phyloP scores from a whole-genome alignment of 2,113 vertebrate genomes.

The Mus musculus region DNA sequence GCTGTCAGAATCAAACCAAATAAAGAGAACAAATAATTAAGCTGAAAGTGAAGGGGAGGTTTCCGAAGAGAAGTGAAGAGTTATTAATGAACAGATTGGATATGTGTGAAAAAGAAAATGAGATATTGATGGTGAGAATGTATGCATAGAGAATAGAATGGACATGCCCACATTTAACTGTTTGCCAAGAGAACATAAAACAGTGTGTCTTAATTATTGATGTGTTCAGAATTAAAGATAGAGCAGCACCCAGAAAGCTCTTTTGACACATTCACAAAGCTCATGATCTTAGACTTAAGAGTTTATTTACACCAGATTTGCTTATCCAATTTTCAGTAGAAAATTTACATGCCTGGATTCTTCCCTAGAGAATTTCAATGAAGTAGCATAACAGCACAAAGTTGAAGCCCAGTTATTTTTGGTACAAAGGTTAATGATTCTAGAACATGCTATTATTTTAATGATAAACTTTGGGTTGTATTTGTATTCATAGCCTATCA shows the following conservation, averaged over 20 bases:
- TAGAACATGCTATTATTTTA: neutral
- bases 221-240: neutral
- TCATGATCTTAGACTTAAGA: neutral
- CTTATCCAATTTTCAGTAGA: neutral
- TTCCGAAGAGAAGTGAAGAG: neutral
- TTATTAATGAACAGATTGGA: neutral
- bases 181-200: neutral
- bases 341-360: neutral
- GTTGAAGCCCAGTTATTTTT: neutral
- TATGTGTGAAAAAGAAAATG: neutral
- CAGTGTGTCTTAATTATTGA: neutral
- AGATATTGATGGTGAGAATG: neutral
- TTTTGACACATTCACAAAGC: neutral
- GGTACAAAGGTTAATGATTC: neutral
- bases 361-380: neutral
- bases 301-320: neutral
- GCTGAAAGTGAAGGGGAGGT: neutral
- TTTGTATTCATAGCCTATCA: neutral
- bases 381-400: neutral
- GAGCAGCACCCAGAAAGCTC: neutral
- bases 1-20: slow-evolving; percentile 43
- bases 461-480: neutral
- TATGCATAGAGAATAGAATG: neutral
- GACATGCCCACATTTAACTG: neutral
- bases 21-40: slow-evolving; percentile 4